These are phyloP conservation scores for Monarcha castaneiventris DNA, from an alignment of 2,113 vertebrate genomes.

Conservation along the genomic window DNA sequence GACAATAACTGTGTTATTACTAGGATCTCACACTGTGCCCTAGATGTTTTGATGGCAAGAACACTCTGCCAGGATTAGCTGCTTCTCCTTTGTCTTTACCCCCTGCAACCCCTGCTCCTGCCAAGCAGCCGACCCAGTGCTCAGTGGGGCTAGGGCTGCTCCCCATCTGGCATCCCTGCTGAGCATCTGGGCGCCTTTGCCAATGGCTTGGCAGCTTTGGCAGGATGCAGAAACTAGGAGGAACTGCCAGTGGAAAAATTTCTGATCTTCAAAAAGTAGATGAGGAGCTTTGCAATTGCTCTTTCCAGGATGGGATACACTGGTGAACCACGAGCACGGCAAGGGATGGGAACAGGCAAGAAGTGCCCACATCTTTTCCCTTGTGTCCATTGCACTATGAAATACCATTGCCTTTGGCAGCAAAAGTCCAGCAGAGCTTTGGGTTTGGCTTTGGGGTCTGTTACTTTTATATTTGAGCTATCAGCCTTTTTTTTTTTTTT, in stretches of 20 bases:
- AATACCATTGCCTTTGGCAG: neutral
- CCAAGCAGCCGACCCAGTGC: neutral
- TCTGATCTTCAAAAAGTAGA: neutral
- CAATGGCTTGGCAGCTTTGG: neutral
- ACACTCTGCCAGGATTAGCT: neutral
- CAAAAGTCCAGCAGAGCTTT: neutral
- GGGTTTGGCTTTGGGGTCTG: neutral
- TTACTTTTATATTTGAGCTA: neutral
- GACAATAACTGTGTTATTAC: neutral
- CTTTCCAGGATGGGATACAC: neutral
- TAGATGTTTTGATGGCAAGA: neutral
- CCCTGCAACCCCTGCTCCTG: accelerated
- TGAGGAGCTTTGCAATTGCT: neutral
- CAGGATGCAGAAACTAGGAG: neutral
- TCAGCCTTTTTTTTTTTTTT: neutral
- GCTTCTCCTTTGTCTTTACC: neutral
- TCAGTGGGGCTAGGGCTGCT: neutral
- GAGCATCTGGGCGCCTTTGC: neutral
- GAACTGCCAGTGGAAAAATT: neutral
- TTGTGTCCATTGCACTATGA: neutral
- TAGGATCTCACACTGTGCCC: neutral
- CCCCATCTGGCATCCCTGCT: neutral
- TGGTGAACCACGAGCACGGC: accelerated
- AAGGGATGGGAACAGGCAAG: neutral
- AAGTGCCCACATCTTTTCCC: neutral